Base-by-base conservation (phyloP, 37 sponge, comb jelly and placozoan genomes). In the Beroe forskalii region DNA sequence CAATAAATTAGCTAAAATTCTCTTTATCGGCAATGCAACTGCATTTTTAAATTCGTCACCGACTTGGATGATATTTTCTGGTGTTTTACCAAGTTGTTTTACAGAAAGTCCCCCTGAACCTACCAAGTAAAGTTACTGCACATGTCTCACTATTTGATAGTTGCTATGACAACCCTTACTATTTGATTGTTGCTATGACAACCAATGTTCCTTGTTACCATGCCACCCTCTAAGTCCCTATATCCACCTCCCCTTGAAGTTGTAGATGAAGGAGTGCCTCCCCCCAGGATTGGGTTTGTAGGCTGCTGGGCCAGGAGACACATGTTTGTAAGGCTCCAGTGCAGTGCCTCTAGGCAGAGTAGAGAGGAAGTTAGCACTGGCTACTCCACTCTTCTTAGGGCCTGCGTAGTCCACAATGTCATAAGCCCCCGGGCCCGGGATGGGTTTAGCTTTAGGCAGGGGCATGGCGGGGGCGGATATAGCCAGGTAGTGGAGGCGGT, bases 381-480 rank as follows among this genome's bases (percentile, higher is more conserved):
- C 55, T 1, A 44, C 86, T 1, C 35, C 55, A 12, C 38, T 42
- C 86, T 80, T 80, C 30, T 43, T 44, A n/a, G 86, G 86, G 0
- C 86, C 86, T 0, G 44, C 28, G 55, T 80, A 80, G 55, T 91
- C 61, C 35, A 91, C 91, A 0, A 89, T 86, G 72, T 96, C 95
- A 91, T 96, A 96, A 62, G 92, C 92, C 0, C 97, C 97, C 25
- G 97, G 97, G 0, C 97, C 97, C 12, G 97, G 97, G 32, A 90
- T 66, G 12, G 95, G 97, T 0, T 93, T 96, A 62, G 86, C 60
- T 42, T 94, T 93, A 24, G 94, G 93, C 62, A 92, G 95, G 41
- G 97, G 97, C 62, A 96, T 91, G 20, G 97, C 97, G 41, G 97
- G 97, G 9, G 95, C 94, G 44, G 97, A 96, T 17, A 96, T 90